A percentile compares a stretch with the other conserved stretches of the same genome.
Conservation (phyloP, 1,140 invertebrate species). For the Drosophila elegans region DNA sequence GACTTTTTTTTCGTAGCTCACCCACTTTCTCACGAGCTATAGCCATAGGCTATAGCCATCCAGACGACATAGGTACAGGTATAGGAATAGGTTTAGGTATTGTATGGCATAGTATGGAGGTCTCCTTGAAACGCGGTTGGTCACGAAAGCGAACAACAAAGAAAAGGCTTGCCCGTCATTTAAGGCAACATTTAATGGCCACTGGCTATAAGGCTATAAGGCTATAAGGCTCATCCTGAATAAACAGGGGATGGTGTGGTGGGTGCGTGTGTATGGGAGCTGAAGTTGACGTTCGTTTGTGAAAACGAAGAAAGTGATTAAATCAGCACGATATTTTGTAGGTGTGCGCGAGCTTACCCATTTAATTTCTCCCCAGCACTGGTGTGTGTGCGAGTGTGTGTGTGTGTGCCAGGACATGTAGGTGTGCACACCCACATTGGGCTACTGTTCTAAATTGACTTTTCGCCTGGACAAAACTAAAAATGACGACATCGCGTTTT, state of each 20-base stretch:
- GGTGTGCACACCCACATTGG: slow-evolving; percentile 14
- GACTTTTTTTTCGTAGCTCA: slow-evolving; percentile 71
- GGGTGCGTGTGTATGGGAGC: slow-evolving; percentile 68
- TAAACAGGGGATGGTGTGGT: slow-evolving; percentile 41
- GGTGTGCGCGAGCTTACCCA: slow-evolving; percentile 76
- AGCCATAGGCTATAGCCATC: background rate
- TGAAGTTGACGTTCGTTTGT: slow-evolving; percentile 77
- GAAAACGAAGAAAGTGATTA: slow-evolving; percentile 79
- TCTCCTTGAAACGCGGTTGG: slow-evolving; percentile 81
- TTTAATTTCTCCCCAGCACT: slow-evolving; percentile 60
- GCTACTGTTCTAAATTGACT: slow-evolving; percentile 73
- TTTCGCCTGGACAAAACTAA: slow-evolving; percentile 78
- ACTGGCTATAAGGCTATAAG: slow-evolving; percentile 65
- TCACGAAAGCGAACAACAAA: slow-evolving; percentile 73
- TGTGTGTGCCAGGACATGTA: slow-evolving; percentile 21
- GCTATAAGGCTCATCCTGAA: slow-evolving; percentile 59
- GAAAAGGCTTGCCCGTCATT: slow-evolving; percentile 80
- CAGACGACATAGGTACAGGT: slow-evolving; percentile 4
- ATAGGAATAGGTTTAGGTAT: background rate
- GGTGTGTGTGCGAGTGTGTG: slow-evolving; percentile 23
- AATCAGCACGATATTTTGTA: slow-evolving; percentile 83
- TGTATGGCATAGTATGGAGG: slow-evolving; percentile 15
- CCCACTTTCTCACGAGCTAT: slow-evolving; percentile 35
- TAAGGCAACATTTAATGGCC: slow-evolving; percentile 81
- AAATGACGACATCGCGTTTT: slow-evolving; percentile 79